These are phyloP conservation scores for Tipula confusa DNA, from an alignment of 2,888 invertebrate species.

Conservation along the genomic window DNA sequence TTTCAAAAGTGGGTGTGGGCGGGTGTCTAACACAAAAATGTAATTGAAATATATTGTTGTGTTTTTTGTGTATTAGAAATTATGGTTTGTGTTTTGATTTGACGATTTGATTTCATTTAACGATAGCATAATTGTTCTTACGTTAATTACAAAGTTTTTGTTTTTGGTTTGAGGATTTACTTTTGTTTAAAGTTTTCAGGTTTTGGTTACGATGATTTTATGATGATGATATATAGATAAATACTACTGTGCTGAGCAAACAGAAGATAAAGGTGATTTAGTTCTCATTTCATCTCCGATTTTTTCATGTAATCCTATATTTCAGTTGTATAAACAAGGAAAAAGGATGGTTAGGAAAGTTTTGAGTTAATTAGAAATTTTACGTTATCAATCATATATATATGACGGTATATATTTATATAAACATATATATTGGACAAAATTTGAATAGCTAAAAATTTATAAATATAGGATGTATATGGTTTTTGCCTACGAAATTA, in stretches of 20 bases:
- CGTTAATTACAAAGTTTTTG: background rate
- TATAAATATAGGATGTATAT: too few relatives aligned
- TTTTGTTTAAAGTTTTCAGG: background rate
- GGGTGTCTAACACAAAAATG: background rate
- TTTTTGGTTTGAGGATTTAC: background rate
- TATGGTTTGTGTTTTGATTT: background rate
- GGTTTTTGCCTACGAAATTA: background rate
- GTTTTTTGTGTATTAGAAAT: background rate
- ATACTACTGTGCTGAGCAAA: background rate
- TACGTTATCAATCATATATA: background rate
- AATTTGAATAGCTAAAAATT: constrained; percentile 1
- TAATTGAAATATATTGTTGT: background rate
- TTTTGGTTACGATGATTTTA: background rate
- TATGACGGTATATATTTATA: background rate
- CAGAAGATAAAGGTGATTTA: background rate
- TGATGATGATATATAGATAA: background rate
- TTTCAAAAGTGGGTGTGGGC: background rate
- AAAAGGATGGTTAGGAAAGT: background rate
- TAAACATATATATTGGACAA: background rate
- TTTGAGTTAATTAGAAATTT: background rate
- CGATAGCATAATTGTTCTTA: background rate
- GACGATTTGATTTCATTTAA: background rate
- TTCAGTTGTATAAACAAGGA: background rate
- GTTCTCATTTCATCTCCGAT: background rate
- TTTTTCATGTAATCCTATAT: background rate